Evolutionary conservation across 2,113 vertebrate species (phyloP).

Genomic region (Gulo gulo): DNA sequence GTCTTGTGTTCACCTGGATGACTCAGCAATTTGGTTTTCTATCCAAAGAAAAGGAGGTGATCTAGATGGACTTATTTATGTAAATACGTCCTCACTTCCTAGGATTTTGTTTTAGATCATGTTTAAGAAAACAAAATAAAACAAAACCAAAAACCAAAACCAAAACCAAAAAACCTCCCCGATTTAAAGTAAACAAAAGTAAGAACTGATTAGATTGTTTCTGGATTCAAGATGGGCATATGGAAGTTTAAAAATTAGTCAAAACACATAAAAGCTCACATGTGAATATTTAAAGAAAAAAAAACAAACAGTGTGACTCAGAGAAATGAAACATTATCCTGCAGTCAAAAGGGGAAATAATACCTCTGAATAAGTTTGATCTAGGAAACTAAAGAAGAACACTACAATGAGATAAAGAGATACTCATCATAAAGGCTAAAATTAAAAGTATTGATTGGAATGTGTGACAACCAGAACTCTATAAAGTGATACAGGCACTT

Average conservation of each 20-base stretch:
- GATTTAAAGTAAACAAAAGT: neutral
- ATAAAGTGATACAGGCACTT: neutral
- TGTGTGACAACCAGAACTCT: neutral
- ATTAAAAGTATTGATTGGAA: neutral
- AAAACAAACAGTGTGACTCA: neutral
- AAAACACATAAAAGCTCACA: neutral
- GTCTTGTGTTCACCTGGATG: neutral
- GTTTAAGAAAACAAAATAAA: neutral
- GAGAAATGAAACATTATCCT: neutral
- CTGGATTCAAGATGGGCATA: neutral
- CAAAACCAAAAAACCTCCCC: neutral
- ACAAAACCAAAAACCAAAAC: neutral
- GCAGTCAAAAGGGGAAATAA: neutral
- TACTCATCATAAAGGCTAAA: neutral
- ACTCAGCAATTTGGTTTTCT: neutral
- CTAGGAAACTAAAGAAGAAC: neutral
- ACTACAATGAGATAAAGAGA: neutral
- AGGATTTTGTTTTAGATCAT: neutral
- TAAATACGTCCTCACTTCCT: neutral
- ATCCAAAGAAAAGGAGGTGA: neutral
- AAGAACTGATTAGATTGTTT: neutral
- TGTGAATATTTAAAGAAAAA: neutral
- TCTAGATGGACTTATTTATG: neutral
- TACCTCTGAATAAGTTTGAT: neutral
- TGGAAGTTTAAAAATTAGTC: conserved; percentile 15